Evolutionary conservation across 37 sponge, comb jelly and placozoan species (phyloP), one percentile per base, ranked within the genome.

Genomic region (Beroe ovata): DNA sequence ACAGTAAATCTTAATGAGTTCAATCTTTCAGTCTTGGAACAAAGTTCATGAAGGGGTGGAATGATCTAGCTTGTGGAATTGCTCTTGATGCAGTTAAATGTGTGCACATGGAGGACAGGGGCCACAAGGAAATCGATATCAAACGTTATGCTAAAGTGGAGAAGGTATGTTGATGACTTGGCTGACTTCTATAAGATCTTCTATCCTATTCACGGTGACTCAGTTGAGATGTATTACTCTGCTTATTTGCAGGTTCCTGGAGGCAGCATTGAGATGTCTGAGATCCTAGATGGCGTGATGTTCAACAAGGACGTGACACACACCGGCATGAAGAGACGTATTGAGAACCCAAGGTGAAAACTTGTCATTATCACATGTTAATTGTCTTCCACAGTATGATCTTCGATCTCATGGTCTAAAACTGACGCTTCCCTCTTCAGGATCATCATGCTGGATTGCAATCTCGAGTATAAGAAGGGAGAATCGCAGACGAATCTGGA

Each of bases 381-480:
- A n/a, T n/a, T n/a, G n/a, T n/a, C n/a, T n/a, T n/a, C n/a, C n/a
- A n/a, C n/a, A n/a, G n/a, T n/a, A n/a, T n/a, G n/a, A n/a, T n/a
- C n/a, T n/a, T n/a, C n/a, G n/a, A n/a, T n/a, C n/a, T n/a, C n/a
- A n/a, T n/a, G n/a, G n/a, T n/a, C n/a, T n/a, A n/a, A n/a, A n/a
- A n/a, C n/a, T n/a, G n/a, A 47, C 33, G 14, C 47, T 35, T 26
- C 3, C 54, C 47, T 22, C 66, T 94, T 94, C 62, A 93, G 96
- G 39, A 95, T 98, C 72, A 72, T 98, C 0, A 72, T 98, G 39
- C 64, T 98, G 88, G 99, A 98, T 60, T 98, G 99, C 60, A 69
- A 91, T 40, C 66, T 98, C 59, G 99, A 98, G 91, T 98, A 95
- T 89, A 98, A 98, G 92, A 98, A 98, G 89, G 99, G 97, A 90